Evolutionary conservation across 2,888 invertebrate genomes (phyloP).

Genomic region (Lycia hirtaria): DNA sequence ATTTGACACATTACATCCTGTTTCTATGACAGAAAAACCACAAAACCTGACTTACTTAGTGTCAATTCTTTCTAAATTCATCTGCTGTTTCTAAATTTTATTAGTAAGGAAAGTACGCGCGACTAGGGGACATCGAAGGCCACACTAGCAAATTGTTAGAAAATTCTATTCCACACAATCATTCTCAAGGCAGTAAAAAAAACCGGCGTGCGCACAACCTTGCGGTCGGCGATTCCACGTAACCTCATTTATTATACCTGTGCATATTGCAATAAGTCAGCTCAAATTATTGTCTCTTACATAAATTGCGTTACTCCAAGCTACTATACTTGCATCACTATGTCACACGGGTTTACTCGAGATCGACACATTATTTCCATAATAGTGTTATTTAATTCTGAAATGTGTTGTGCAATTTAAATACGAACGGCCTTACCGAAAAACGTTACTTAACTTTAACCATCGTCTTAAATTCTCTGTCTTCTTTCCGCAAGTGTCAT

Average conservation of each 20-base stretch:
- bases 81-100: not conserved
- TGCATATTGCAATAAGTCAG: constrained; percentile 14
- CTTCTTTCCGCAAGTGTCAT: no score
- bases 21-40: not conserved
- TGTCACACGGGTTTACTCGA: no score
- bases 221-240: constrained; percentile 16
- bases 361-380: no score
- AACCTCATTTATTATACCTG: constrained; percentile 7
- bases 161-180: constrained; percentile 3
- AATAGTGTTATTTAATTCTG: no score
- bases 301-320: constrained; percentile 2
- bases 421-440: no score
- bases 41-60: not conserved
- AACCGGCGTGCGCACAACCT: constrained; percentile 6
- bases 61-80: not conserved
- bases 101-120: not conserved
- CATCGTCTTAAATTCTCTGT: no score
- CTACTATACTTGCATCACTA: constrained; percentile 15
- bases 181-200: constrained; percentile 10
- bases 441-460: no score
- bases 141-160: not conserved
- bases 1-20: no score
- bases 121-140: not conserved
- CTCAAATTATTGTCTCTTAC: constrained; percentile 13
- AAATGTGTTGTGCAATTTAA: no score